Conservation (phyloP, 2,113 vertebrate genomes). For the Hippocampus guttulatus region DNA sequence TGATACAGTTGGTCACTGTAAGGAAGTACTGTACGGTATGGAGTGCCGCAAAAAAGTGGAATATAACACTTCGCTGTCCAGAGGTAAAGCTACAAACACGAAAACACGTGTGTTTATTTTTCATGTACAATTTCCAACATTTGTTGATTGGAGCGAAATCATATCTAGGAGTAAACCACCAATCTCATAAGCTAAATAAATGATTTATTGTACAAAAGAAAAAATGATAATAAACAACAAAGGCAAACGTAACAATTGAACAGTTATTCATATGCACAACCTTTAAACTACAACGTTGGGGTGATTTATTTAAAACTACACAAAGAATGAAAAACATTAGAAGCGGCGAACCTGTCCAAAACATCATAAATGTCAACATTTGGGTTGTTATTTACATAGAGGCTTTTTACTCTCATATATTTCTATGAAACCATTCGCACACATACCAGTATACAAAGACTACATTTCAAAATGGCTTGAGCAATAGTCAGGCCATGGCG, state of each 20-base stretch:
- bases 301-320: conserved; percentile 72
- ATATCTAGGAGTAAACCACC: conserved; percentile 27
- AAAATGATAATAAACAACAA: conserved; percentile 76
- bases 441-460: conserved; percentile 68
- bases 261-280: conserved; percentile 77
- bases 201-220: conserved; percentile 88
- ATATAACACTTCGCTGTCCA: too few relatives aligned
- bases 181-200: conserved; percentile 75
- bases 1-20: neutral
- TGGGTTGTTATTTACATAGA: conserved; percentile 72
- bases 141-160: neutral
- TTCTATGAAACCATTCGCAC: conserved; percentile 68
- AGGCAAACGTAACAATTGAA: conserved; percentile 63
- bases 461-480: conserved; percentile 59
- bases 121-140: neutral
- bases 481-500: conserved; percentile 52
- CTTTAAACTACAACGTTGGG: conserved; percentile 76
- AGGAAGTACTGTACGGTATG: too few relatives aligned
- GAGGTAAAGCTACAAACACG: too few relatives aligned
- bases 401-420: conserved; percentile 67
- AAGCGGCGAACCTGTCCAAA: conserved; percentile 77
- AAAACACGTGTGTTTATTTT: too few relatives aligned
- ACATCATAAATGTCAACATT: conserved; percentile 69
- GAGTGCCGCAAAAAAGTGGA: too few relatives aligned
- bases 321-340: conserved; percentile 66